Evolutionary conservation across 2,797 vertebrate genomes (phyloP).

Genomic region (Heteromormyrus szaboi): DNA sequence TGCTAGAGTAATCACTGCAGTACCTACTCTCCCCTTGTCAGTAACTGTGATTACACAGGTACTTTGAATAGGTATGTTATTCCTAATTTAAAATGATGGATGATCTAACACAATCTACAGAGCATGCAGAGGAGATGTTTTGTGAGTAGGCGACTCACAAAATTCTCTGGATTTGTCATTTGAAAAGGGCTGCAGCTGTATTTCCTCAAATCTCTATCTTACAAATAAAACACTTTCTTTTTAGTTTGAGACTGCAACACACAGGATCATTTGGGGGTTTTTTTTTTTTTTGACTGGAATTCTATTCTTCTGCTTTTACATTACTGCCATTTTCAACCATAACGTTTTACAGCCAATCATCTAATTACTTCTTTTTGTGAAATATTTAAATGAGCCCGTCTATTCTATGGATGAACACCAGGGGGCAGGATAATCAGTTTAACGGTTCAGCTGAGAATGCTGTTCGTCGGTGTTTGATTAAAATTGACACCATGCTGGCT

Average conservation of each 20-base stretch:
- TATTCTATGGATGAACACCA: slow-evolving; percentile 10
- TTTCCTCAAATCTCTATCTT: neutral
- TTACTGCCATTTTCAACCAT: neutral
- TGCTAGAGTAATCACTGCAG: neutral
- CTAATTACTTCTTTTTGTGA: neutral
- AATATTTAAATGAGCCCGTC: neutral
- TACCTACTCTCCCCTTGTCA: neutral
- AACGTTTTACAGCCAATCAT: neutral
- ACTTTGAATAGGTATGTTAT: neutral
- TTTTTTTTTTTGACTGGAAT: neutral
- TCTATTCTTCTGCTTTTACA: neutral
- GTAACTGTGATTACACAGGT: neutral
- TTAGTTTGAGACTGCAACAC: neutral
- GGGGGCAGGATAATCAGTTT: slow-evolving; percentile 14
- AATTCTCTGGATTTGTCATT: neutral
- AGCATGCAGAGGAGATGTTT: neutral
- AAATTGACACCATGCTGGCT: neutral
- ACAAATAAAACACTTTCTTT: neutral
- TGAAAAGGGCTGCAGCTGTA: neutral
- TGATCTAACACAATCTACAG: neutral
- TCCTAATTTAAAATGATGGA: neutral
- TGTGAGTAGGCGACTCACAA: neutral
- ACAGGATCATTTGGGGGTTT: neutral
- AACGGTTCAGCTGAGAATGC: neutral
- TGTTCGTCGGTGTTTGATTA: neutral